A percentile compares a stretch with the other conserved stretches of the same genome.
phyloP scores from a whole-genome alignment of 2,797 vertebrate species.

The Champsocephalus esox region DNA sequence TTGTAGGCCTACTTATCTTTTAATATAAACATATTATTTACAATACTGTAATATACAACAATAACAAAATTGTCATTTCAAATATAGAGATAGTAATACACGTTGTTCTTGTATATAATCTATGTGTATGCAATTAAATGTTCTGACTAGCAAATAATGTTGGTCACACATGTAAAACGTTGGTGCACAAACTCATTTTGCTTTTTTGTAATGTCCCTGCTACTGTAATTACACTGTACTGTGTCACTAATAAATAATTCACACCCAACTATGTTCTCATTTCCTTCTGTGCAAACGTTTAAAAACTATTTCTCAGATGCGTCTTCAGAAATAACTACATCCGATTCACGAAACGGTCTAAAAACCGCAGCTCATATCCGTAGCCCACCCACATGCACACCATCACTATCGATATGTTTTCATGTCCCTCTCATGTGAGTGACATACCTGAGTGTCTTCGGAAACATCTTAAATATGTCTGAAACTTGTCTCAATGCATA shows the following conservation, averaged over 20 bases:
- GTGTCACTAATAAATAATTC: conserved; percentile 45
- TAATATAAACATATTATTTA: conserved; percentile 4
- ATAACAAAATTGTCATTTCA: fast-evolving
- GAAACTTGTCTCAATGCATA: neutral
- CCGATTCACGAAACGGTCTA: conserved; percentile 8
- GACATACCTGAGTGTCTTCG: fast-evolving
- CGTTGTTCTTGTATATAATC: conserved; percentile 1
- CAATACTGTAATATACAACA: neutral
- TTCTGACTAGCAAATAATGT: neutral
- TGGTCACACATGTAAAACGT: neutral
- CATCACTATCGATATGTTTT: neutral
- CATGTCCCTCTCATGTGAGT: neutral
- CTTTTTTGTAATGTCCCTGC: neutral
- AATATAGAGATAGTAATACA: neutral
- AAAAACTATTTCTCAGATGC: conserved; percentile 23
- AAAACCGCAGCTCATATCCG: conserved; percentile 63
- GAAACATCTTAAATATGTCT: conserved; percentile 34
- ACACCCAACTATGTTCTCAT: neutral
- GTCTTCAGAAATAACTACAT: neutral
- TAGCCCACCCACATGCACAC: neutral
- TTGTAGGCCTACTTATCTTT: neutral
- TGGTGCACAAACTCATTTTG: neutral
- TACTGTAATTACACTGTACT: neutral
- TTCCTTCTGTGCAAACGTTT: neutral
- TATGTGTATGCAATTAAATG: neutral